Base-by-base conservation (phyloP, 2,113 vertebrate genomes). In the Melanotaenia duboulayi region DNA sequence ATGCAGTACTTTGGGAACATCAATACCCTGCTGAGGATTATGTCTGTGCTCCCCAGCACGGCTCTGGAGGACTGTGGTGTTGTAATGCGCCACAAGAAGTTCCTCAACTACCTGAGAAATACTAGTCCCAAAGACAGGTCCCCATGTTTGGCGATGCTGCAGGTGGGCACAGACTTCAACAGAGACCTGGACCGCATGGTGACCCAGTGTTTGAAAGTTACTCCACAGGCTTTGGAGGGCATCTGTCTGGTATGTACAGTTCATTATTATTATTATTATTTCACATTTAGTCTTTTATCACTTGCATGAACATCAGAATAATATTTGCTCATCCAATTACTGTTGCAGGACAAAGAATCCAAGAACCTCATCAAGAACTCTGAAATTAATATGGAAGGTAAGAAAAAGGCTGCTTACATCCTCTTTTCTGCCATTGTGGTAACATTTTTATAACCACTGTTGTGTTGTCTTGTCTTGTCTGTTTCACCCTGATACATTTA, bases 1-100 rank as follows among this genome's bases (percentile, higher is more conserved):
- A 98, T 98, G 83, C 97, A 97, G 89, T 99, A 96, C 90, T 99
- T 99, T 60, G 96, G 95, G 7, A 99, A 98, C 62, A 97, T 99
- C 60, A 96, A 98, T 0, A 92, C 94, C 0, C 85, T 98, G 76
- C 95, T 99, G 13, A 95, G 96, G 87, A 96, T 98, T 56, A 90
- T 98, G 72, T 96, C 95, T 3, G 96, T 97, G 42, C 92, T 99
- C 11, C 97, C 96, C 4, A 94, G 97, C 83, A 97, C 98, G 39
- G 95, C 94, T 1, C 92, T 98, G 48, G 97, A 98, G 79, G 95
- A 95, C 42, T 96, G 97, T 25, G 96, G 95, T 0, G 95, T 94
- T 0, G 93, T 95, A 2, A 91, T 96, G 20, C 95, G 94, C 19
- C 91, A 97, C 25, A 95, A 94, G 62, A 95, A 92, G 75, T 94